Conservation (phyloP, 2,888 invertebrate species). For the Drosophila mayaguana region DNA sequence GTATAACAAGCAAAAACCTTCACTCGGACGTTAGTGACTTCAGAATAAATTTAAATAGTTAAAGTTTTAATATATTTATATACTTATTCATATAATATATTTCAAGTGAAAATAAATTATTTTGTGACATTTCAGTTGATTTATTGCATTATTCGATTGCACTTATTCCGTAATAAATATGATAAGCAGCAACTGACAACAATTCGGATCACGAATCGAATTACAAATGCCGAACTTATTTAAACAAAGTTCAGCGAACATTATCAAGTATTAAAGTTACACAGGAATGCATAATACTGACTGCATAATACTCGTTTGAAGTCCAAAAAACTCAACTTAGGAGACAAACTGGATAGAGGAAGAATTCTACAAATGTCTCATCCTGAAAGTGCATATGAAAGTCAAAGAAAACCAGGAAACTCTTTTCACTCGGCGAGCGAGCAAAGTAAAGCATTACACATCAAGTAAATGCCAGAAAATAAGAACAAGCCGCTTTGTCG, state of each 20-base stretch:
- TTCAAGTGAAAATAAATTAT: no score
- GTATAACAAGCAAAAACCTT: no score
- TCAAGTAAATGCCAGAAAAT: conserved; percentile 54
- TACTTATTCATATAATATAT: no score
- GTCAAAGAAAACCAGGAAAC: neutral
- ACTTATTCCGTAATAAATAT: conserved; percentile 16
- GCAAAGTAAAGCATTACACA: neutral
- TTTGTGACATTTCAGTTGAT: neutral
- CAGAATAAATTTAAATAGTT: no score
- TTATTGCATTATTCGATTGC: conserved; percentile 20
- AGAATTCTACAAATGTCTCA: neutral
- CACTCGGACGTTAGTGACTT: no score
- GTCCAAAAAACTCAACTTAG: neutral
- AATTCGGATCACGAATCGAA: neutral
- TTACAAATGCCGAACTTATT: conserved; percentile 2
- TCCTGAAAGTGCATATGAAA: neutral
- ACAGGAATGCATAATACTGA: neutral
- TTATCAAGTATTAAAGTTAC: neutral
- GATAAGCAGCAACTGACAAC: neutral
- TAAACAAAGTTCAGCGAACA: neutral
- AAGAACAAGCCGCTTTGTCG: conserved; percentile 52
- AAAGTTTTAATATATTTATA: no score
- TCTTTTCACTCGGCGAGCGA: neutral
- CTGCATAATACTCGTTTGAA: neutral
- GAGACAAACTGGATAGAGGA: neutral